These are phyloP conservation scores for Urocynchramus pylzowi DNA, from an alignment of 2,113 vertebrate species.

Conservation along the genomic window DNA sequence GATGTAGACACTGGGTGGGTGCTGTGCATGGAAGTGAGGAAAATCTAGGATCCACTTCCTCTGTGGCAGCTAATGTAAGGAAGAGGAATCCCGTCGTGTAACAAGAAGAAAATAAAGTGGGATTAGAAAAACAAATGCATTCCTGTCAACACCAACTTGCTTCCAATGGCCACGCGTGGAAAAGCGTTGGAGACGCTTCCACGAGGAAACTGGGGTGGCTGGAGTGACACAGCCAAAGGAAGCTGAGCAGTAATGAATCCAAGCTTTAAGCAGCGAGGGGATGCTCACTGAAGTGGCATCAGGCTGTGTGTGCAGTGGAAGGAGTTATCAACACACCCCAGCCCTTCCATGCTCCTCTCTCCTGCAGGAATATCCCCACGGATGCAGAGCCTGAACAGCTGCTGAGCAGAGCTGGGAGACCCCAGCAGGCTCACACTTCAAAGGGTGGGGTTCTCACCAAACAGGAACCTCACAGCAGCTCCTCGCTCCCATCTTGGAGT, in stretches of 20 bases:
- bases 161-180: not conserved
- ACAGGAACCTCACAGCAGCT: not conserved
- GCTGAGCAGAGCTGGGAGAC: not conserved
- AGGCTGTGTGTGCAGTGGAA: not conserved
- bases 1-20: not conserved
- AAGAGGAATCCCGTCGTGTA: not conserved
- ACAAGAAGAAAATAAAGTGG: not conserved
- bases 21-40: not conserved
- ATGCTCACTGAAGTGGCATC: not conserved
- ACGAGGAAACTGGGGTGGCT: not conserved
- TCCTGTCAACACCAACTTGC: not conserved
- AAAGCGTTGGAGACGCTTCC: not conserved
- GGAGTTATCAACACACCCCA: not conserved
- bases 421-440: not conserved
- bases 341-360: fast-evolving
- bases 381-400: not conserved
- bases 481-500: not conserved
- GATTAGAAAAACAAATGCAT: not conserved
- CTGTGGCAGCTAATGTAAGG: not conserved
- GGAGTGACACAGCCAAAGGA: not conserved
- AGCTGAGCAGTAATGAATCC: not conserved
- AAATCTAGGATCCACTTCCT: not conserved
- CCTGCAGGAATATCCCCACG: fast-evolving
- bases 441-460: not conserved
- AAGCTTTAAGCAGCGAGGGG: not conserved